These are phyloP conservation scores for Leptinotarsa juncta DNA, from an alignment of 2,888 invertebrate genomes.

Conservation along the genomic window DNA sequence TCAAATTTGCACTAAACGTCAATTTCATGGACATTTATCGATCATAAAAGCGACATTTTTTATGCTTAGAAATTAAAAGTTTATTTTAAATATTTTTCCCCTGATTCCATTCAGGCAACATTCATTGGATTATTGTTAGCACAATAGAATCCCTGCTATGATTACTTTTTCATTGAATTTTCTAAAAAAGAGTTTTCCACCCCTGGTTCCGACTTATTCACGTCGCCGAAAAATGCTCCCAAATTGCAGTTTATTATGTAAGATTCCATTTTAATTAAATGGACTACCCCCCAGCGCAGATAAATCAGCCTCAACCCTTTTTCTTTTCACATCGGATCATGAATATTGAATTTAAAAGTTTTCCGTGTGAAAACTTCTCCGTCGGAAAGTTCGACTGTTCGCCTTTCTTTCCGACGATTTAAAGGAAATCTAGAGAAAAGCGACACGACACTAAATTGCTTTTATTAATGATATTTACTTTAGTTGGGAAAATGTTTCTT, in stretches of 20 bases:
- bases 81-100: too few relatives aligned
- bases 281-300: conserved; percentile 39
- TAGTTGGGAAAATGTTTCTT: conserved; percentile 45
- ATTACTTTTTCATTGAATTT: conserved; percentile 5
- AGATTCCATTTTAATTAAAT: conserved; percentile 49
- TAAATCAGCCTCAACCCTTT: conserved; percentile 52
- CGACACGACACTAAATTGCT: conserved; percentile 62
- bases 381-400: conserved; percentile 36
- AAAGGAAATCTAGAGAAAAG: conserved; percentile 58
- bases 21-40: too few relatives aligned
- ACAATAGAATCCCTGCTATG: neutral
- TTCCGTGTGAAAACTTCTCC: conserved; percentile 53
- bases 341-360: conserved; percentile 62
- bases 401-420: conserved; percentile 54
- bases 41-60: too few relatives aligned
- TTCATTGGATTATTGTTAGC: neutral
- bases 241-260: conserved; percentile 45
- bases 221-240: conserved; percentile 30
- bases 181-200: conserved; percentile 1
- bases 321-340: conserved; percentile 53
- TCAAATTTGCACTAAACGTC: too few relatives aligned
- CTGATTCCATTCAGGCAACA: neutral
- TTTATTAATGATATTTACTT: conserved; percentile 66
- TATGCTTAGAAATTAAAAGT: too few relatives aligned
- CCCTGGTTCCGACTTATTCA: neutral